Conservation (phyloP, 2,888 invertebrate species). For the Notocelia uddmanniana region DNA sequence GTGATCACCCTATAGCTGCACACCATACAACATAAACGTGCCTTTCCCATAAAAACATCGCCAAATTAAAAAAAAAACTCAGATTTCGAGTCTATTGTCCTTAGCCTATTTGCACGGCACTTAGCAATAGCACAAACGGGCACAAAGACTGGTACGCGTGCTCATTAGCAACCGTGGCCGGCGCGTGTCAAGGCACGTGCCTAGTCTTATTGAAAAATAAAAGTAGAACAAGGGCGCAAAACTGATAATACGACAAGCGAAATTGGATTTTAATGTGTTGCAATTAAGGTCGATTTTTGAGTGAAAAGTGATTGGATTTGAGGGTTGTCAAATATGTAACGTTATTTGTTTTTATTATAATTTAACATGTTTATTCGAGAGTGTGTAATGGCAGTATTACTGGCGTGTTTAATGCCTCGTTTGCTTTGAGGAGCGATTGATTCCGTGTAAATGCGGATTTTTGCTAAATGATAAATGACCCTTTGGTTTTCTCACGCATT, state of each 20-base stretch:
- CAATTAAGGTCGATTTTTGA: neutral
- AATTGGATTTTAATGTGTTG: neutral
- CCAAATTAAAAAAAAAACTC: constrained; percentile 43
- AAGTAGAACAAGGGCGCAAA: neutral
- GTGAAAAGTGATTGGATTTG: neutral
- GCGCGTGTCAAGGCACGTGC: constrained; percentile 57
- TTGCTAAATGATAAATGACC: neutral
- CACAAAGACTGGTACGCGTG: constrained; percentile 56
- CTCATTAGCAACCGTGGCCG: constrained; percentile 74
- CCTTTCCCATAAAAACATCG: constrained; percentile 4
- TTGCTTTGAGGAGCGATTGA: constrained; percentile 49
- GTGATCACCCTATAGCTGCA: neutral
- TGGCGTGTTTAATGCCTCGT: constrained; percentile 49
- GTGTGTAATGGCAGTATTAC: constrained; percentile 50
- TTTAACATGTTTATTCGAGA: constrained; percentile 74
- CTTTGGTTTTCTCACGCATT: constrained; percentile 8
- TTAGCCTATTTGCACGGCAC: constrained; percentile 48
- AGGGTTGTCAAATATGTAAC: constrained; percentile 48
- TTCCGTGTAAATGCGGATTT: constrained; percentile 18
- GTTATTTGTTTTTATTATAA: constrained; percentile 80
- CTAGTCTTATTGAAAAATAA: constrained; percentile 24
- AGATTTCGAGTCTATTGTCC: constrained; percentile 62
- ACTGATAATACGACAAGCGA: too few relatives aligned
- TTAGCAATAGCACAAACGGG: constrained; percentile 28
- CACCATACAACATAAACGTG: neutral